Base-by-base conservation (phyloP, 92 coral and sea anemone species). In the Phenganax stokvisi region DNA sequence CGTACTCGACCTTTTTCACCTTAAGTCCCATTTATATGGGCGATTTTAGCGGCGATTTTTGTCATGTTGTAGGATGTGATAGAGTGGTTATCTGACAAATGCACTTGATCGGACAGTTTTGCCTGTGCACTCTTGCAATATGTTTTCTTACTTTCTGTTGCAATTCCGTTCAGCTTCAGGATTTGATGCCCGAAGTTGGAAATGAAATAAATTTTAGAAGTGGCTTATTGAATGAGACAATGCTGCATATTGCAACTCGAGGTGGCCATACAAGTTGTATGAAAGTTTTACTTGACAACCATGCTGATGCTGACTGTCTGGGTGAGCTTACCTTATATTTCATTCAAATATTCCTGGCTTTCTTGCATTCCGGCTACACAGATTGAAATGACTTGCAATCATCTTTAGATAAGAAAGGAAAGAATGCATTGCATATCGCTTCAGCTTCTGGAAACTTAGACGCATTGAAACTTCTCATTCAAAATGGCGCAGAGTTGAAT, bases 391-490 rank as follows among this genome's bases (percentile, higher is more conserved):
- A 59, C 16, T 59, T 6, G 16, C 7, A 68, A 29, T 29, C 73
- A 9, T 68, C 54, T 72, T 4, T 63, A 94, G 98, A 94, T 55
- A 86, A 81, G 71, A 92, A 96, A 72, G 85, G 93, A 30, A 94
- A 94, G 80, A 60, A 84, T 74, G 87, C 98, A 68, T 76, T 92
- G 13, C 99, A 96, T 65, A 11, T 92, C 16, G 99, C 99, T 1
- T 90, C 92, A 8, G 87, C 96, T n/a, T 66, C 79, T 56, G 96
- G 97, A 3, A 89, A 92, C 82, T 71, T 90, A 75, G 92, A 90
- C 30, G 69, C 83, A 8, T 91, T 90, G 16, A 77, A 87, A 76
- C 69, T 86, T 63, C 97, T 96, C 16, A 74, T 92, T 67, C 74
- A 90, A 79, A 79, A 82, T 57, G 89, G 89, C 8, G 93, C 97